These are phyloP conservation scores for Prolemur simus DNA, from an alignment of 2,113 vertebrate species.

Conservation along the genomic window DNA sequence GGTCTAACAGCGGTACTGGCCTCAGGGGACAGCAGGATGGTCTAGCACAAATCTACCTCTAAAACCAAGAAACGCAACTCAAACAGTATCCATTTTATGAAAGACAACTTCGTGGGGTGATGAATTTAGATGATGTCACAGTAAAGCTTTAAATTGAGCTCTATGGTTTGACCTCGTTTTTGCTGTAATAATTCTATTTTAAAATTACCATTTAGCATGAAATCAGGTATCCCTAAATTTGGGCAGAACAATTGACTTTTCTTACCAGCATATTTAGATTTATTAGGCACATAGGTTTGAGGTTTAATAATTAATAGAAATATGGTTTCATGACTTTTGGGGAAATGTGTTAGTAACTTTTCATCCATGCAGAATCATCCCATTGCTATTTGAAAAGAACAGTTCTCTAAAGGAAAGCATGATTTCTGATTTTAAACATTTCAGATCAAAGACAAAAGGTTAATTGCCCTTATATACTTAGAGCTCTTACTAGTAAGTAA, in stretches of 20 bases:
- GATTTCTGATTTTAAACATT: conserved; percentile 47
- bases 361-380: neutral
- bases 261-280: neutral
- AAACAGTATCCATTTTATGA: neutral
- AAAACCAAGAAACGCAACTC: neutral
- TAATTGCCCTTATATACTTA: neutral
- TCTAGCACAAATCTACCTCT: neutral
- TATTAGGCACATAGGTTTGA: neutral
- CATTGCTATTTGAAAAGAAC: neutral
- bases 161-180: conserved; percentile 42
- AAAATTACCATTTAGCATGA: conserved; percentile 25
- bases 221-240: conserved; percentile 37
- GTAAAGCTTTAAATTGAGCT: neutral
- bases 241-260: neutral
- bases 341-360: neutral
- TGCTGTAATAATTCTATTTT: conserved; percentile 10
- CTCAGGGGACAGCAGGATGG: neutral
- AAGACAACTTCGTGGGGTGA: neutral
- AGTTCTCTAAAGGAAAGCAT: neutral
- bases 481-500: neutral
- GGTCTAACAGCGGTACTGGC: neutral
- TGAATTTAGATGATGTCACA: conserved; percentile 10
- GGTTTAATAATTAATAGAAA: neutral
- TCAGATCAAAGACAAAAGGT: conserved; percentile 4
- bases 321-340: neutral